Conservation (phyloP, 2,888 invertebrate genomes). For the Asteroscopus sphinx region DNA sequence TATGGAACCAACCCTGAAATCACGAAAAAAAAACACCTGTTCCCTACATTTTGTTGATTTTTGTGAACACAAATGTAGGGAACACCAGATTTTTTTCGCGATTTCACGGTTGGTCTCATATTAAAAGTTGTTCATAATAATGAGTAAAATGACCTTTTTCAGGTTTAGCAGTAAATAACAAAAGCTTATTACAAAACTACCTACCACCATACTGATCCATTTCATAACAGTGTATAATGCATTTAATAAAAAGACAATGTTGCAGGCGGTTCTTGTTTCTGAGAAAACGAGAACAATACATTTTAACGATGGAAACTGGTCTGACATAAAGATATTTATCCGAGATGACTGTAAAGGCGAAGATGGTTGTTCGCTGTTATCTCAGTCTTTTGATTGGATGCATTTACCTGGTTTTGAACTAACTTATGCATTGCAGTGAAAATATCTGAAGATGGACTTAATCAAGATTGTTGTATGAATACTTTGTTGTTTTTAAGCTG, state of each 20-base stretch:
- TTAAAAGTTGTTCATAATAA: too few relatives aligned
- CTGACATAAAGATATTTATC: slow-evolving; percentile 52
- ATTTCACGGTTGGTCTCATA: too few relatives aligned
- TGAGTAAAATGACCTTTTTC: too few relatives aligned
- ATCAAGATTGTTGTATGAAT: slow-evolving; percentile 48
- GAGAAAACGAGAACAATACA: slow-evolving; percentile 42
- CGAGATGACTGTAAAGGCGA: slow-evolving; percentile 25
- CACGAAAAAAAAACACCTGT: too few relatives aligned
- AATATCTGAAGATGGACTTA: slow-evolving; percentile 7
- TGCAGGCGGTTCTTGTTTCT: slow-evolving; percentile 11
- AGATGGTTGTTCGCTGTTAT: slow-evolving; percentile 30
- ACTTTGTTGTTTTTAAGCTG: slow-evolving; percentile 34
- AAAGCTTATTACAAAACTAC: not conserved
- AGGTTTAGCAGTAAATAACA: too few relatives aligned
- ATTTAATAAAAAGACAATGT: slow-evolving; percentile 39
- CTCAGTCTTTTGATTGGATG: slow-evolving; percentile 56
- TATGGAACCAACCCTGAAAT: too few relatives aligned
- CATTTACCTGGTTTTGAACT: slow-evolving; percentile 45
- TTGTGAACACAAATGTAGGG: too few relatives aligned
- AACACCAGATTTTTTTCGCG: too few relatives aligned
- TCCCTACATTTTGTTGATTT: too few relatives aligned
- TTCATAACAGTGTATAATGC: slow-evolving; percentile 7
- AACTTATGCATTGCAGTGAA: slow-evolving; percentile 48
- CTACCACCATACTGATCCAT: not conserved
- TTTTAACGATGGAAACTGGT: slow-evolving; percentile 45